phyloP scores from a whole-genome alignment of 2,888 invertebrate species.

The Netelia fuscicornis region DNA sequence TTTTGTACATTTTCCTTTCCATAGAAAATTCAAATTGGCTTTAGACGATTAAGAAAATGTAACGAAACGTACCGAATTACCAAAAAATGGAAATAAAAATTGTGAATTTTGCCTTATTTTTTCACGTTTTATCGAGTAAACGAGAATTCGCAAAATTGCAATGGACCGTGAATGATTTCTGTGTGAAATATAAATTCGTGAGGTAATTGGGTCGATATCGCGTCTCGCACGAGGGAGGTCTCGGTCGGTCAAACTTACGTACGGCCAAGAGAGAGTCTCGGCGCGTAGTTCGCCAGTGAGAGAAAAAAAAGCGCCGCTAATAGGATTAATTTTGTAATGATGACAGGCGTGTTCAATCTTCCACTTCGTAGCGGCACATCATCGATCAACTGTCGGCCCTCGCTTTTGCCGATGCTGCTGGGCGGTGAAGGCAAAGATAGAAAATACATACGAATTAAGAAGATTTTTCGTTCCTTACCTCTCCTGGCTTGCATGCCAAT shows the following conservation, averaged over 20 bases:
- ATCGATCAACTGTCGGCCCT: slow-evolving; percentile 59
- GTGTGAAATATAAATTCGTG: too few relatives aligned
- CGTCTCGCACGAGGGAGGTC: background rate
- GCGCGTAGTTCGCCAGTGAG: background rate
- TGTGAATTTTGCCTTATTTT: too few relatives aligned
- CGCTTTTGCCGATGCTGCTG: background rate
- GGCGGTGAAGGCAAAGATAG: slow-evolving; percentile 1
- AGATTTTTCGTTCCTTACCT: slow-evolving; percentile 3
- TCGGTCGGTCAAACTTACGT: slow-evolving; percentile 8
- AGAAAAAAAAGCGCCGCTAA: slow-evolving; percentile 34
- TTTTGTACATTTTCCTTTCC: too few relatives aligned
- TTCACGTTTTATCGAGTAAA: too few relatives aligned
- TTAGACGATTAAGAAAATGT: too few relatives aligned
- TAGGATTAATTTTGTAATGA: slow-evolving; percentile 69
- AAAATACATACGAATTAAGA: background rate
- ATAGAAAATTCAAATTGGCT: too few relatives aligned
- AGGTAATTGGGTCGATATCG: too few relatives aligned
- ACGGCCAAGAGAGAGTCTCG: background rate
- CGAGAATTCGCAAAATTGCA: too few relatives aligned
- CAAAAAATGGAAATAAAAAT: too few relatives aligned
- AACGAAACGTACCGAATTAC: too few relatives aligned
- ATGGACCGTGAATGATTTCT: too few relatives aligned
- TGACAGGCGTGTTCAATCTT: slow-evolving; percentile 65
- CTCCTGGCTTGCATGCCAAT: background rate
- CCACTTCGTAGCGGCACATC: slow-evolving; percentile 61